Percentiles rank a stretch among this genome's conserved stretches.
Evolutionary conservation across 1,140 invertebrate genomes (phyloP).

Genomic region (Drosophila nebulosa): DNA sequence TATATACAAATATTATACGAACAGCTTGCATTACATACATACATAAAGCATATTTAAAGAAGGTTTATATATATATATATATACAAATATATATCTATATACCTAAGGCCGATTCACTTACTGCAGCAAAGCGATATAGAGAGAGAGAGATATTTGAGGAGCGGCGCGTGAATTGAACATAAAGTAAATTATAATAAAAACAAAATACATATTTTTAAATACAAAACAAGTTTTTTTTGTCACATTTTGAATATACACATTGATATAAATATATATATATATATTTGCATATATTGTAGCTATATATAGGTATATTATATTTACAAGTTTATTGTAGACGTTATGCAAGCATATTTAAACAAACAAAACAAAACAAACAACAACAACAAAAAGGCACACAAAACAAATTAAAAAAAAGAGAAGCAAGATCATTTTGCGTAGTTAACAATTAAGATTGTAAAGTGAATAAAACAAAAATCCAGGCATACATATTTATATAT

Average conservation of each 20-base stretch:
- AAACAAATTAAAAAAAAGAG: slow-evolving; percentile 26
- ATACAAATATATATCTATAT: slow-evolving; percentile 2
- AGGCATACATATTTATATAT: slow-evolving; percentile 69
- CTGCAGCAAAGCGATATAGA: slow-evolving; percentile 8
- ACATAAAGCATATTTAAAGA: slow-evolving; percentile 39
- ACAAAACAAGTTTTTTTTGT: slow-evolving; percentile 57
- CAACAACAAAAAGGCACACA: slow-evolving; percentile 37
- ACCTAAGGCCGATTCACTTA: slow-evolving; percentile 34
- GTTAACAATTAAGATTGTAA: slow-evolving; percentile 74
- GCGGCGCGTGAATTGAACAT: slow-evolving; percentile 35
- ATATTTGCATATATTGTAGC: slow-evolving; percentile 46
- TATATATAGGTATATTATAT: slow-evolving; percentile 40
- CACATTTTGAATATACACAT: slow-evolving; percentile 74
- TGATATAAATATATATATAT: slow-evolving; percentile 50
- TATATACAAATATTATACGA: slow-evolving; percentile 59
- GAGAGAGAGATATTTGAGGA: slow-evolving; percentile 21
- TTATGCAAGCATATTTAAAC: slow-evolving; percentile 66
- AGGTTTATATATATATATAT: slow-evolving; percentile 31
- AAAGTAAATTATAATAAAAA: slow-evolving; percentile 26
- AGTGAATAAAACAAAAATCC: slow-evolving; percentile 50
- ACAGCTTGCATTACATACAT: slow-evolving; percentile 47
- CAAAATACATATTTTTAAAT: slow-evolving; percentile 70
- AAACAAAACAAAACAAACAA: slow-evolving; percentile 1
- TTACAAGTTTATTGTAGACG: slow-evolving; percentile 64
- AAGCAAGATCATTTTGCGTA: slow-evolving; percentile 52